Conservation (phyloP, 2,113 vertebrate genomes). For the Bombycilla garrulus region DNA sequence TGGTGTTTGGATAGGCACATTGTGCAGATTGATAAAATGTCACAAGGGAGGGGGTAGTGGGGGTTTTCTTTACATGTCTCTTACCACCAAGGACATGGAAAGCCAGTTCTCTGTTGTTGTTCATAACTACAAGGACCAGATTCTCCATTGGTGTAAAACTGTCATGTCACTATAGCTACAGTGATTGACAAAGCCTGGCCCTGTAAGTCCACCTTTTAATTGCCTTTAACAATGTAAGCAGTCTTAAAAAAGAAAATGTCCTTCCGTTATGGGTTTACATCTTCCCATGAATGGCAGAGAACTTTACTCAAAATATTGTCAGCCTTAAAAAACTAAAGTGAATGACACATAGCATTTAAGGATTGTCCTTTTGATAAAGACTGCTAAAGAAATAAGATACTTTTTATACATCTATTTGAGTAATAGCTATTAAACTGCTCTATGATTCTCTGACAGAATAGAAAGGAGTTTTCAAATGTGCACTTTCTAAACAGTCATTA, state of each 20-base stretch:
- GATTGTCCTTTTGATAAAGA: slow-evolving; percentile 9
- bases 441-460: not conserved
- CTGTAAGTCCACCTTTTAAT: not conserved
- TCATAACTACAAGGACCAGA: not conserved
- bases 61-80: not conserved
- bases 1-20: not conserved
- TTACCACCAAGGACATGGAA: not conserved
- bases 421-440: not conserved
- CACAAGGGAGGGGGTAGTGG: not conserved
- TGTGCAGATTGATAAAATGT: not conserved
- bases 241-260: not conserved
- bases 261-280: not conserved
- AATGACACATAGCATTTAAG: not conserved
- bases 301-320: not conserved
- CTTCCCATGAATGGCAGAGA: not conserved
- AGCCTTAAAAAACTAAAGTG: not conserved
- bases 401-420: not conserved
- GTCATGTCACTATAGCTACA: not conserved
- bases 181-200: not conserved
- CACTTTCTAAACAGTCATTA: not conserved
- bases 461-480: not conserved
- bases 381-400: not conserved
- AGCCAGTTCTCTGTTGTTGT: not conserved
- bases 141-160: not conserved
- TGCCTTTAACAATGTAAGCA: not conserved